Evolutionary conservation across 1,140 invertebrate species (phyloP), one percentile per base, ranked within the genome.

Genomic region (Megathymus violae): DNA sequence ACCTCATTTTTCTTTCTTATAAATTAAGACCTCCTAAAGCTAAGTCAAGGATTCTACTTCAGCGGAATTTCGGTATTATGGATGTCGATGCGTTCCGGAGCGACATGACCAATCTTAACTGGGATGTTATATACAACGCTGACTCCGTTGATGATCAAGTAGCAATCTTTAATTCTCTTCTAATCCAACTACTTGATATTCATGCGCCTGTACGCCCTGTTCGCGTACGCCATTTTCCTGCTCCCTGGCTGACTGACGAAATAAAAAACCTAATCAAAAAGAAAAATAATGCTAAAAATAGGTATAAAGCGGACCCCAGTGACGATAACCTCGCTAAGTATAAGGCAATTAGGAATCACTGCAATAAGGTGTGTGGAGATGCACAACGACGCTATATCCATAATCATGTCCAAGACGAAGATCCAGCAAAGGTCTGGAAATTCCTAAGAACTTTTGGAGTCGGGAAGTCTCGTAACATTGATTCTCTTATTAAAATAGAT

Each of bases 361-460:
- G 47, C 13, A 50, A 50, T 14, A 50, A 15, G 13, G 22, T 64
- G 22, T 50, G 62, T 52, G n/a, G n/a, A n/a, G n/a, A n/a, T n/a
- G n/a, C n/a, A n/a, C n/a, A n/a, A n/a, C n/a, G n/a, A n/a, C n/a
- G 44, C n/a, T 43, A 60, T 44, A 60, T 70, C 15, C 68, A 70
- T 6, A 25, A 25, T 3, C 6, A 3, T 6, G 22, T 25, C 22
- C 22, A 25, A 25, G 6, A 25, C 6, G 22, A 16, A 13, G 44
- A 47, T 19, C 44, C 44, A 1, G 44, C 44, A 0, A 47, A n/a
- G 19, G 43, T 47, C 17, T 47, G 19, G 44, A 47, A 25, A 13
- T 27, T 47, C 25, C 19, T 47, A 0, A 27, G 44, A 6, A 22
- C 44, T 4, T 13, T 47, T 22, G 44, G 44, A 47, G 44, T 47